A percentile compares a stretch with the other conserved stretches of the same genome.
Evolutionary conservation across 2,888 invertebrate genomes (phyloP).

Genomic region (Helleia helle): DNA sequence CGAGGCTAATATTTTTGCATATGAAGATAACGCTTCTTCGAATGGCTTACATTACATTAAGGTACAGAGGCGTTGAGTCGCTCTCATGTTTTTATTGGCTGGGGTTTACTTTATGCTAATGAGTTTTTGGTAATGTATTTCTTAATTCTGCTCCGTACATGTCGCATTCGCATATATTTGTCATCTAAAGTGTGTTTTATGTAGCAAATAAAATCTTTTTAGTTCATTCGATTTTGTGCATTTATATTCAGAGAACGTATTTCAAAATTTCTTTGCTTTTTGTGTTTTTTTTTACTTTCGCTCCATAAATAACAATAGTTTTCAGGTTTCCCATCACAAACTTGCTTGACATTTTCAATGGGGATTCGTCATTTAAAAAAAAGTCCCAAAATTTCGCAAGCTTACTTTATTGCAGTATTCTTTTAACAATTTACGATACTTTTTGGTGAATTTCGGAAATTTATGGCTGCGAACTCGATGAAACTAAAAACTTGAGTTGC

Average conservation of each 20-base stretch:
- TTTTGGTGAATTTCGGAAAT: slow-evolving; percentile 20
- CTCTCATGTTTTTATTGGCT: slow-evolving; percentile 32
- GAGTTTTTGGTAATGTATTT: slow-evolving; percentile 14
- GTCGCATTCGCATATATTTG: not conserved
- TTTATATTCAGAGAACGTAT: no score
- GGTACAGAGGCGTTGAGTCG: slow-evolving; percentile 14
- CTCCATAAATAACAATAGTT: no score
- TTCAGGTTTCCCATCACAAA: no score
- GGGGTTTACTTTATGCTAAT: slow-evolving; percentile 38
- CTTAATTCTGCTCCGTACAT: not conserved
- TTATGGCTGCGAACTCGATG: slow-evolving; percentile 19
- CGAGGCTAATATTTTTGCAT: slow-evolving; percentile 70
- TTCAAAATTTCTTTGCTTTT: no score
- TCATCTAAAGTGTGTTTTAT: slow-evolving; percentile 3
- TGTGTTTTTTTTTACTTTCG: not conserved
- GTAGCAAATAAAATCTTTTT: no score
- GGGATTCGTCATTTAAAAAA: no score
- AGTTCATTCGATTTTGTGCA: no score
- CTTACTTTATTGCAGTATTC: not conserved
- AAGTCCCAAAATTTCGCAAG: no score
- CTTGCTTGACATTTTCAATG: no score
- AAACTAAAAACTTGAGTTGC: slow-evolving; percentile 20
- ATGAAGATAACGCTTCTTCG: slow-evolving; percentile 60
- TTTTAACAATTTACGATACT: slow-evolving; percentile 14
- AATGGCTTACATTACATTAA: slow-evolving; percentile 26